Percentiles rank a stretch among this genome's conserved stretches.
phyloP scores from a whole-genome alignment of 2,888 invertebrate genomes.

The Zootermopsis nevadensis region DNA sequence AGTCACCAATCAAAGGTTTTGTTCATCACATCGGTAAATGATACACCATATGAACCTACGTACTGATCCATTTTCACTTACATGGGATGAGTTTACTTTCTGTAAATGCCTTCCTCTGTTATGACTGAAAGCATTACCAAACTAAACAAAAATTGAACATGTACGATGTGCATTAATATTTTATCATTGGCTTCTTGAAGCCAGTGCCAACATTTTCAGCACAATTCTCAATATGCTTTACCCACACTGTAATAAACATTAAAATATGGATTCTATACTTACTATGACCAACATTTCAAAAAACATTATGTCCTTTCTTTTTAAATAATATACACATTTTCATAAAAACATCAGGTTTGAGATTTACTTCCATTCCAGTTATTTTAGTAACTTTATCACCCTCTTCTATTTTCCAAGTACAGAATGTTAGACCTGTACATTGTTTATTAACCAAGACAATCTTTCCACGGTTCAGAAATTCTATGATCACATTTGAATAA shows the following conservation, averaged over 20 bases:
- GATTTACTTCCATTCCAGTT: neutral
- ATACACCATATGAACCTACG: neutral
- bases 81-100: neutral
- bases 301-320: conserved; percentile 13
- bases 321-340: conserved; percentile 31
- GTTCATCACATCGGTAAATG: neutral
- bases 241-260: conserved; percentile 36
- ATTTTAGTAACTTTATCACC: conserved; percentile 24
- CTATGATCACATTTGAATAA: conserved; percentile 30
- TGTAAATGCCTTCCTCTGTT: neutral
- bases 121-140: neutral
- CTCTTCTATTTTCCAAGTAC: neutral
- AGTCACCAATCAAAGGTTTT: neutral
- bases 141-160: conserved; percentile 25
- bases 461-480: too few relatives aligned
- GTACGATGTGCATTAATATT: conserved; percentile 15
- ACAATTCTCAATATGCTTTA: conserved; percentile 11
- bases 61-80: neutral
- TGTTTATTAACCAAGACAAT: neutral
- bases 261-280: conserved; percentile 27
- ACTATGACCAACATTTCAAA: conserved; percentile 17
- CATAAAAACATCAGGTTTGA: conserved; percentile 17
- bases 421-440: neutral
- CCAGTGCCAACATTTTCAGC: neutral
- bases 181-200: neutral